Evolutionary conservation across 2,113 vertebrate genomes (phyloP).

Genomic region (Gambusia affinis): DNA sequence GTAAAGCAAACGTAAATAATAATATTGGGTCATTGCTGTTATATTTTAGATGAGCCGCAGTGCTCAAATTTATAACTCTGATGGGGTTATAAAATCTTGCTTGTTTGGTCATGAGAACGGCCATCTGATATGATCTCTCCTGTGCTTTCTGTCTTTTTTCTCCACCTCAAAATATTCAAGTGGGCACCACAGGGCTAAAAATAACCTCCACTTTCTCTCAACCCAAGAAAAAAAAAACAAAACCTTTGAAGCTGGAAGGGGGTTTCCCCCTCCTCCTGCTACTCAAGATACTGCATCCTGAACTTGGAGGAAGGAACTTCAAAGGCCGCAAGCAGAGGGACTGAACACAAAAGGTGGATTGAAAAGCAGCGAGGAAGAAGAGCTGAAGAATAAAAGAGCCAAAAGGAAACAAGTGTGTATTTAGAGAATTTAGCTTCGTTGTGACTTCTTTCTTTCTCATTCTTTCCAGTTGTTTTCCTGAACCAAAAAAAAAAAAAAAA

Average conservation of each 20-base stretch:
- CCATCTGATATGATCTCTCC: slow-evolving; percentile 2
- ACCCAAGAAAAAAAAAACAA: slow-evolving; percentile 40
- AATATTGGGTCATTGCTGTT: background rate
- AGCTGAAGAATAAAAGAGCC: slow-evolving; percentile 24
- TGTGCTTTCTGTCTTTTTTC: slow-evolving; percentile 21
- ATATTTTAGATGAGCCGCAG: no score
- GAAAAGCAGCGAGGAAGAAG: background rate
- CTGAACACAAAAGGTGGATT: slow-evolving; percentile 13
- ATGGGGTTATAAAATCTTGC: no score
- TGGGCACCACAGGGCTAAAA: slow-evolving; percentile 50
- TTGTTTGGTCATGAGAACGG: background rate
- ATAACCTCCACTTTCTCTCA: slow-evolving; percentile 56
- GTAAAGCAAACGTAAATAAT: background rate
- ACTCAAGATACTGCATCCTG: slow-evolving; percentile 52
- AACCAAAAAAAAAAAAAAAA: slow-evolving; percentile 37
- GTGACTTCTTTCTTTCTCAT: slow-evolving; percentile 20
- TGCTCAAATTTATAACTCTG: no score
- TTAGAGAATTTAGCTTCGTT: slow-evolving; percentile 6
- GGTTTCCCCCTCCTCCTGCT: slow-evolving; percentile 32
- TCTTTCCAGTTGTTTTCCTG: slow-evolving; percentile 23
- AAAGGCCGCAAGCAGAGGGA: slow-evolving; percentile 47
- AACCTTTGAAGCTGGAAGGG: slow-evolving; percentile 57
- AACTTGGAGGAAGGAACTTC: slow-evolving; percentile 52
- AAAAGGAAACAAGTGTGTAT: background rate
- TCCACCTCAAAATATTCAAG: slow-evolving; percentile 40